phyloP scores from a whole-genome alignment of 2,113 vertebrate species.

The Leiothrix lutea region DNA sequence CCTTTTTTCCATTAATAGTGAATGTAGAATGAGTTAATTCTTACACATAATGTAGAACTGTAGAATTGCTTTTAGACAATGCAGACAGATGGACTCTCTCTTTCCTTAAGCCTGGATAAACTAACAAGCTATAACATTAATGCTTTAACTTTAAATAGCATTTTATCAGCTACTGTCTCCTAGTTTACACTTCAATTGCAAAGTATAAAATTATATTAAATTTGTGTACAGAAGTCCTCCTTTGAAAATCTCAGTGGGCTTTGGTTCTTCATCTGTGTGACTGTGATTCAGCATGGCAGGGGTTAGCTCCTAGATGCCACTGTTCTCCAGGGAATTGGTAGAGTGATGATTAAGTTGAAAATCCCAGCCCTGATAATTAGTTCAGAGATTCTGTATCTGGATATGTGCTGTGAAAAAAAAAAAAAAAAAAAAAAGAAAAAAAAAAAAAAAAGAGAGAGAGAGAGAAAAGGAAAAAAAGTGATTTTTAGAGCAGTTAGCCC shows the following conservation, averaged over 20 bases:
- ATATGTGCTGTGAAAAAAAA: constrained; percentile 49
- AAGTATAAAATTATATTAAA: background rate
- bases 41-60: background rate
- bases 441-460: background rate
- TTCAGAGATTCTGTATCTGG: constrained; percentile 76
- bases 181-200: background rate
- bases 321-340: constrained; percentile 66
- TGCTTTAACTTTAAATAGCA: constrained; percentile 20
- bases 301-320: constrained; percentile 73
- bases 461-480: background rate
- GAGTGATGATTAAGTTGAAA: constrained; percentile 80
- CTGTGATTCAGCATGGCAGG: constrained; percentile 63
- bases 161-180: constrained; percentile 3
- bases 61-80: background rate
- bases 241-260: constrained; percentile 41
- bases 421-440: background rate
- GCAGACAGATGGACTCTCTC: constrained; percentile 7
- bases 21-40: background rate
- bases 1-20: background rate
- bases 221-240: background rate
- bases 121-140: constrained; percentile 27
- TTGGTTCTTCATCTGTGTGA: constrained; percentile 18
- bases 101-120: constrained; percentile 22
- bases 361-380: constrained; percentile 80
- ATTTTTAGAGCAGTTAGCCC: constrained; percentile 67